Evolutionary conservation across 2,888 invertebrate species (phyloP), one percentile per base, ranked within the genome.

Genomic region (Cantharis rufa): DNA sequence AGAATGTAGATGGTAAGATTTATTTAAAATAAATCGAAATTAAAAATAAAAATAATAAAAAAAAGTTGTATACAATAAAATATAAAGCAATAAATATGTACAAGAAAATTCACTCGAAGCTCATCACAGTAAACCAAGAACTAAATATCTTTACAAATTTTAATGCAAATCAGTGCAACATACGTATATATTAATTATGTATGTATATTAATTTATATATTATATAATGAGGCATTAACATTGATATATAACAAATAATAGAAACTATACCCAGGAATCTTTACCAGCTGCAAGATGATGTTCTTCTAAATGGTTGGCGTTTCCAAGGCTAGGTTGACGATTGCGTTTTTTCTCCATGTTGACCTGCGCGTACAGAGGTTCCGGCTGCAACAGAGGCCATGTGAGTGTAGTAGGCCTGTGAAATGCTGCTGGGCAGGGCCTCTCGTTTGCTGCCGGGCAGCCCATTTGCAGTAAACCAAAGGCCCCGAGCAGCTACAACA

Each of bases 291-390:
- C 86, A 62, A 81, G 80, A 73, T 84, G 83, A 69, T 82, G 83
- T 72, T 86, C 86, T 70, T 85, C 84, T 80, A 87, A 81, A 80
- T 87, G 86, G 79, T 87, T 88, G 71, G 82, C 82, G 80, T 84
- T 85, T 72, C 84, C 84, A 74, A 88, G 85, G 81, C 88, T 88
- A 62, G 88, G 87, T 81, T 88, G 88, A 64, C 91, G 89, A 83
- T 90, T 91, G 82, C 91, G 90, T 85, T 92, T 92, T 86, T 91
- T 91, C 84, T 92, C 92, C 85, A 92, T 89, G 84, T 92, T 92
- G 80, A 92, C 92, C 88, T 92, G 92, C 82, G 92, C 92, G 86
- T 92, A 92, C 72, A 92, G 88, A 69, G 92, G 92, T 85, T 92
- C 92, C 83, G 87, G 87, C 87, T 88, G 85, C 76, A 86, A 88